Conservation (phyloP, 2,113 vertebrate species). For the Chelonoidis abingdonii region DNA sequence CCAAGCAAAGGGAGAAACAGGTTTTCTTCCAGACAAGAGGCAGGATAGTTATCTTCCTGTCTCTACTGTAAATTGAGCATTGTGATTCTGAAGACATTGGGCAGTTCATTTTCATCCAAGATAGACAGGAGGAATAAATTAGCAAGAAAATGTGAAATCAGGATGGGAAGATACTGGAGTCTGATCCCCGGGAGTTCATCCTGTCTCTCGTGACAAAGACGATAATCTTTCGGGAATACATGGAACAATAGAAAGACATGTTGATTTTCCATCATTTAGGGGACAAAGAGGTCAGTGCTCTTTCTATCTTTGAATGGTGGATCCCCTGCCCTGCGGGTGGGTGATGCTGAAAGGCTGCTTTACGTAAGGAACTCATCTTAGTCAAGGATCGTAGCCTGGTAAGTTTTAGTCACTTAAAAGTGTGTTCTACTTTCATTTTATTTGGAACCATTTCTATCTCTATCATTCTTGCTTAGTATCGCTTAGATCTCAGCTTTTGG, state of each 20-base stretch:
- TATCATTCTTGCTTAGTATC: not conserved
- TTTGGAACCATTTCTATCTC: not conserved
- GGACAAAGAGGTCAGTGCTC: not conserved
- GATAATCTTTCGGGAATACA: not conserved
- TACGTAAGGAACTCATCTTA: not conserved
- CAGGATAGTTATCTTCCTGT: not conserved
- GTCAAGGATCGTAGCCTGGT: not conserved
- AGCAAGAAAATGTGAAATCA: not conserved
- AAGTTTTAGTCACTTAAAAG: not conserved
- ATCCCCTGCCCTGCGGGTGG: not conserved
- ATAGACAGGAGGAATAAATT: not conserved
- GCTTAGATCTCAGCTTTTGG: not conserved
- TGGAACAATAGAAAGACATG: not conserved
- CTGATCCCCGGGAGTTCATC: not conserved
- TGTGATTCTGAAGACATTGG: not conserved
- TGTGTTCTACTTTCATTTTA: not conserved
- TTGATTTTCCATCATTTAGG: not conserved
- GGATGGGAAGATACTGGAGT: not conserved
- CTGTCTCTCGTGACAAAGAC: not conserved
- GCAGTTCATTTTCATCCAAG: not conserved
- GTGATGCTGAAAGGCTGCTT: not conserved
- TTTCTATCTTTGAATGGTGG: not conserved
- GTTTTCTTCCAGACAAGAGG: not conserved
- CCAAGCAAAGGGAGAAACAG: not conserved
- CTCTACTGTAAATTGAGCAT: not conserved